Evolutionary conservation across 2,113 vertebrate species (phyloP).

Genomic region (Pterocles gutturalis): DNA sequence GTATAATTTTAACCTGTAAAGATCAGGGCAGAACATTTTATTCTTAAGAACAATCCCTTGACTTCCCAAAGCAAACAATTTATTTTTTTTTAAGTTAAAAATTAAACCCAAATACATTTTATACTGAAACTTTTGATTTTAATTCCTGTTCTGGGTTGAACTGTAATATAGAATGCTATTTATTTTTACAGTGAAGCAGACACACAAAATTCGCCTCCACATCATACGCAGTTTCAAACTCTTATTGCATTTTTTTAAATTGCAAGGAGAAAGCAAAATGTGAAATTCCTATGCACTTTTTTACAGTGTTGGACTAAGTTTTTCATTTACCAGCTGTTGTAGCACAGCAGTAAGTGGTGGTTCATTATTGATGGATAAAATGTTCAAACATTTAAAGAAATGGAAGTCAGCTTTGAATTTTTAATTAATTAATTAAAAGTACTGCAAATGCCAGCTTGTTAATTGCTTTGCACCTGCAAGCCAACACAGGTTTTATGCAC

Average conservation of each 20-base stretch:
- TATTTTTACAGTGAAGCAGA: constrained; percentile 15
- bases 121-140: constrained; percentile 34
- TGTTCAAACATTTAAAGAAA: constrained; percentile 92
- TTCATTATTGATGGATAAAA: constrained; percentile 87
- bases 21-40: constrained; percentile 38
- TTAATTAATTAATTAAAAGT: constrained; percentile 98
- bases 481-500: constrained; percentile 88
- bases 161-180: constrained; percentile 31
- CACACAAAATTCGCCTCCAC: background rate
- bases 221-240: background rate
- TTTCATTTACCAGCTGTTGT: constrained; percentile 79
- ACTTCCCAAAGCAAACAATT: constrained; percentile 48
- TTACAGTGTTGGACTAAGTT: constrained; percentile 49
- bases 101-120: constrained; percentile 18
- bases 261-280: background rate
- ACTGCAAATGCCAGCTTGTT: constrained; percentile 97
- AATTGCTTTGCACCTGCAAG: constrained; percentile 98
- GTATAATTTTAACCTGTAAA: constrained; percentile 74
- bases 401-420: constrained; percentile 90
- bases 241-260: constrained; percentile 34
- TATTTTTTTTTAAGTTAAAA: constrained; percentile 50
- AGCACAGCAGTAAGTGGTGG: constrained; percentile 75
- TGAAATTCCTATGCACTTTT: constrained; percentile 26
- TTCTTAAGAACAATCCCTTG: constrained; percentile 39
- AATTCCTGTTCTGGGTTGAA: constrained; percentile 37